Conservation (phyloP, 1,140 invertebrate genomes). For the Conus betulinus region DNA sequence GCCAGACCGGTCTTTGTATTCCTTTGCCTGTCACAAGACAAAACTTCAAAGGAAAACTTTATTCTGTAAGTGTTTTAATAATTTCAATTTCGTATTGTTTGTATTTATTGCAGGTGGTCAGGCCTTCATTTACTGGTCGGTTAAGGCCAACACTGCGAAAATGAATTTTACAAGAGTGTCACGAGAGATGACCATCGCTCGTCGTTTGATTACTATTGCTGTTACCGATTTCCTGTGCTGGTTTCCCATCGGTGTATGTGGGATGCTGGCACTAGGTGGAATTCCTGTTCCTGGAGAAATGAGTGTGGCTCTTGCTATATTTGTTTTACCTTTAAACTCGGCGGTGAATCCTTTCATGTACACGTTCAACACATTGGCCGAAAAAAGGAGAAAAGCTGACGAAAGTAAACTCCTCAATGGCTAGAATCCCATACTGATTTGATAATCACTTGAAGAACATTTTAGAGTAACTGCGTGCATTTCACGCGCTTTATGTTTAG, state of each 20-base stretch:
- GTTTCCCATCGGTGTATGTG: slow-evolving; percentile 7
- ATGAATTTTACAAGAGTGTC: neutral
- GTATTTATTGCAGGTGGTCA: neutral
- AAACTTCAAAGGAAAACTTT: too few relatives aligned
- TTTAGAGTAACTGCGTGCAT: too few relatives aligned
- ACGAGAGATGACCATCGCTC: neutral
- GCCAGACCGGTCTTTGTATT: too few relatives aligned
- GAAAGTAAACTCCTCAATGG: neutral
- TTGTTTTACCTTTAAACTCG: neutral
- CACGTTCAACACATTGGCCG: neutral
- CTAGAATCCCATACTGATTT: neutral
- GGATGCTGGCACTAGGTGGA: neutral
- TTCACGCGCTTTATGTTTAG: too few relatives aligned
- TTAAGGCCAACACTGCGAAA: neutral
- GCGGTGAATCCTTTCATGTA: slow-evolving; percentile 3
- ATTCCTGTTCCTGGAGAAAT: neutral
- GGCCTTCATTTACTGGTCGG: neutral
- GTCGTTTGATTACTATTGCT: neutral
- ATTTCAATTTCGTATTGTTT: neutral
- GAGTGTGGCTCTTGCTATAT: neutral
- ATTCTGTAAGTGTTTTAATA: neutral
- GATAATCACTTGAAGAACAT: too few relatives aligned
- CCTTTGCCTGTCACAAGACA: too few relatives aligned
- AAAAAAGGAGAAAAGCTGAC: neutral
- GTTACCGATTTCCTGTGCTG: slow-evolving; percentile 4